Conservation (phyloP, 2,113 vertebrate genomes). For the Gila orcuttii region DNA sequence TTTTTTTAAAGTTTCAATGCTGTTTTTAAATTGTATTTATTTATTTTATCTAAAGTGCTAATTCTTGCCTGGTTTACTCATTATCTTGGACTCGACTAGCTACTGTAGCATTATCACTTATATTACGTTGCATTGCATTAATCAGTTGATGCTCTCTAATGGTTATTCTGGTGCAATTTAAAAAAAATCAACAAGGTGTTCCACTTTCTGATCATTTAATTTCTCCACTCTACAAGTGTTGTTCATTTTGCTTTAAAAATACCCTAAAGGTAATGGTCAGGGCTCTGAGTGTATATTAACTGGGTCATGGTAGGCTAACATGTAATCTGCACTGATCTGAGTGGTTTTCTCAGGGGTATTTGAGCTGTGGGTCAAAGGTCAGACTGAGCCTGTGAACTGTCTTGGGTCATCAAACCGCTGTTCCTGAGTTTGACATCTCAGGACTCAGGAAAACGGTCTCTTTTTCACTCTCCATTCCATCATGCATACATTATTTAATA, state of each 20-base stretch:
- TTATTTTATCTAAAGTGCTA: background rate
- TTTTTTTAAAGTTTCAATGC: too few relatives aligned
- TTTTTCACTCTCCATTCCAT: conserved; percentile 11
- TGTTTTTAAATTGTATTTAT: too few relatives aligned
- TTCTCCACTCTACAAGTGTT: too few relatives aligned
- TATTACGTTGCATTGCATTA: background rate
- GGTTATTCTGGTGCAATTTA: too few relatives aligned
- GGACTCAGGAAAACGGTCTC: background rate
- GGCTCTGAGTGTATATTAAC: background rate
- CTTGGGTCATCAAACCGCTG: conserved; percentile 20
- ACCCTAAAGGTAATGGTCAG: background rate
- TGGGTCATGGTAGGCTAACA: background rate
- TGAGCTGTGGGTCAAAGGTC: conserved; percentile 2
- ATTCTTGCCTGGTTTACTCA: background rate
- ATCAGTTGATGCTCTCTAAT: background rate
- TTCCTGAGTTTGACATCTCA: conserved; percentile 46
- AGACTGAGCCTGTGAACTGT: conserved; percentile 23
- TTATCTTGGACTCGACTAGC: background rate
- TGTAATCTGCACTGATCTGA: background rate
- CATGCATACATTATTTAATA: conserved; percentile 46
- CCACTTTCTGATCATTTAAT: too few relatives aligned
- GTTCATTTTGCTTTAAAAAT: too few relatives aligned
- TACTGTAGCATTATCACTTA: background rate
- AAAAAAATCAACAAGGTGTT: too few relatives aligned
- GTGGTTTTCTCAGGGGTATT: background rate